Evolutionary conservation across 2,797 vertebrate species (phyloP).

Genomic region (Syndactyla subalaris): DNA sequence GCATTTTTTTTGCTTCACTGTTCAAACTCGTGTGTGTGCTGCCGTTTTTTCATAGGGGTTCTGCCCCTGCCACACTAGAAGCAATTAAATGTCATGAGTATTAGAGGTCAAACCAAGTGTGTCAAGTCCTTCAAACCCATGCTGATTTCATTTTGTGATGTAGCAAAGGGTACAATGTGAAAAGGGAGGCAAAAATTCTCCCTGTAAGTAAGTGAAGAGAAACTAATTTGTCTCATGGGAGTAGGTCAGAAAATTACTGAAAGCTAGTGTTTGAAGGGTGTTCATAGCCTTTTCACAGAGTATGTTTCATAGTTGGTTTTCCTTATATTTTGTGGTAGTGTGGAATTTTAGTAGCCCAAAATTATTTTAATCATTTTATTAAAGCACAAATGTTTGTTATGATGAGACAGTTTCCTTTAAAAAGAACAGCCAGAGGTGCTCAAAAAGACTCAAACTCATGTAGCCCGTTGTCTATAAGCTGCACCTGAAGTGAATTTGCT

Average conservation of each 20-base stretch:
- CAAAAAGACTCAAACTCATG: not conserved
- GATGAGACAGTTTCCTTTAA: not conserved
- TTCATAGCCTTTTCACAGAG: not conserved
- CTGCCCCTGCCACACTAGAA: not conserved
- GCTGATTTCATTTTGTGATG: not conserved
- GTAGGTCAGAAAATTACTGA: not conserved
- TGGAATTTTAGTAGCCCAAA: not conserved
- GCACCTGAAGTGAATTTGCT: not conserved
- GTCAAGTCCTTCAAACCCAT: not conserved
- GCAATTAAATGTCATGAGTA: not conserved
- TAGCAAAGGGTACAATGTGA: not conserved
- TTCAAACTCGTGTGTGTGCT: not conserved
- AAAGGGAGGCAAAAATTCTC: not conserved
- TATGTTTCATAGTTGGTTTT: not conserved
- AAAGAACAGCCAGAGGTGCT: not conserved
- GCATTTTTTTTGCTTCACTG: not conserved
- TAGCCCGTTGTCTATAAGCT: not conserved
- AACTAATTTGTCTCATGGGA: not conserved
- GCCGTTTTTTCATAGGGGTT: not conserved
- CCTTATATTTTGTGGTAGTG: not conserved
- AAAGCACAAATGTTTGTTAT: not conserved
- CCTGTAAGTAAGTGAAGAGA: not conserved
- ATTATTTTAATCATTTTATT: not conserved
- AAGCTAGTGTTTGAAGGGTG: not conserved
- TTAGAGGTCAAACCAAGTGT: not conserved